Evolutionary conservation across 2,888 invertebrate species (phyloP).

Genomic region (Hemistola chrysoprasaria): DNA sequence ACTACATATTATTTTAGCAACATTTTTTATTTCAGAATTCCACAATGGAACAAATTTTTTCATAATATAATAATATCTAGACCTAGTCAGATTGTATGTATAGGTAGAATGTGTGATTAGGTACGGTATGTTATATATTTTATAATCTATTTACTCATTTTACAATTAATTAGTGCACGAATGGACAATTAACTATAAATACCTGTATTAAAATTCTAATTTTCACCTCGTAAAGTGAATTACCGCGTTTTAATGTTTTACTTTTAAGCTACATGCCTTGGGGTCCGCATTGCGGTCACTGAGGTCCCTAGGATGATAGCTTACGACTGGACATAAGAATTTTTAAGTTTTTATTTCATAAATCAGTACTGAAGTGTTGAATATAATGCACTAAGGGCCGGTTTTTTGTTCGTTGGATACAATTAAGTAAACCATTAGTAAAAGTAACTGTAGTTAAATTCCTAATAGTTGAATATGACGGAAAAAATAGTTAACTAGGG

Average conservation of each 20-base stretch:
- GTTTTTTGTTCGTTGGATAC: no score
- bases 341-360: no score
- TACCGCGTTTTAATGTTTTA: constrained; percentile 28
- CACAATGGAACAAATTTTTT: constrained; percentile 79
- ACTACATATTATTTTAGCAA: constrained; percentile 70
- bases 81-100: constrained; percentile 71
- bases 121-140: constrained; percentile 42
- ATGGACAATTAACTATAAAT: constrained; percentile 56
- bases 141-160: constrained; percentile 28
- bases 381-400: no score
- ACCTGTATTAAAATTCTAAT: constrained; percentile 57
- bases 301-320: constrained; percentile 10
- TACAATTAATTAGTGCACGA: constrained; percentile 54
- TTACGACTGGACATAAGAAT: constrained; percentile 27
- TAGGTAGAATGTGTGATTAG: constrained; percentile 50
- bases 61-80: constrained; percentile 68
- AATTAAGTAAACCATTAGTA: no score
- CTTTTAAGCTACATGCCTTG: constrained; percentile 5
- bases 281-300: constrained; percentile 19
- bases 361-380: no score
- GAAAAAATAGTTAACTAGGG: no score
- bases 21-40: constrained; percentile 83
- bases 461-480: no score
- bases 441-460: no score
- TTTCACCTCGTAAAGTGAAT: constrained; percentile 29